Evolutionary conservation across 2,888 invertebrate species (phyloP).

Genomic region (Patella depressa): DNA sequence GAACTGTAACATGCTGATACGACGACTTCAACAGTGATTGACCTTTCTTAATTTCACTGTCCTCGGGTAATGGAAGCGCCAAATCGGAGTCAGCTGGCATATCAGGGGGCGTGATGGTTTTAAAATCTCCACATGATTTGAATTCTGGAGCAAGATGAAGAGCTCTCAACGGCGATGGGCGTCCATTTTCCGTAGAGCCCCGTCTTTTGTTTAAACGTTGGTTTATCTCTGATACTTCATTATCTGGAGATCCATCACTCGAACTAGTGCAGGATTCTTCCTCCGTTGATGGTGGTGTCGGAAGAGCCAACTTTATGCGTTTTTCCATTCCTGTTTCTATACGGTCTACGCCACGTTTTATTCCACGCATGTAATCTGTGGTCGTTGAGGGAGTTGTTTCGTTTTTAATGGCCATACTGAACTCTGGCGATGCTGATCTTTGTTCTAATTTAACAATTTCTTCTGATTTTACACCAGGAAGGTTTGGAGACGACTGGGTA

Average conservation of each 20-base stretch:
- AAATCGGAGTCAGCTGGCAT: conserved; percentile 20
- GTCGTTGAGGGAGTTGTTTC: conserved; percentile 34
- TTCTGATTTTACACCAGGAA: conserved; percentile 11
- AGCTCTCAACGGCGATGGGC: conserved; percentile 50
- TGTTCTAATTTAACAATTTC: conserved; percentile 14
- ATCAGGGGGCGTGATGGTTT: conserved; percentile 22
- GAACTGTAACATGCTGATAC: conserved; percentile 26
- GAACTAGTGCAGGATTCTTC: conserved; percentile 34
- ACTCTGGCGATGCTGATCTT: conserved; percentile 32
- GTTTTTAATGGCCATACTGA: conserved; percentile 32
- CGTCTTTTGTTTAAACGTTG: conserved; percentile 30
- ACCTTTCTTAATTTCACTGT: conserved; percentile 17
- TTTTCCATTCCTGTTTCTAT: conserved; percentile 43
- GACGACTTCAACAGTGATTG: conserved; percentile 14
- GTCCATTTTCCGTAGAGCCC: conserved; percentile 26
- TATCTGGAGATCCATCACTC: conserved; percentile 27
- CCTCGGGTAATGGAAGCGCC: conserved; percentile 26
- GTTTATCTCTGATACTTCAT: conserved; percentile 27
- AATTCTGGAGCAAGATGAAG: conserved; percentile 55
- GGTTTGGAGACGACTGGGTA: conserved; percentile 39
- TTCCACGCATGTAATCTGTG: conserved; percentile 25
- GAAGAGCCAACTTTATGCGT: conserved; percentile 48
- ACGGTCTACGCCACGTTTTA: conserved; percentile 32
- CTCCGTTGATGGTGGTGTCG: conserved; percentile 47
- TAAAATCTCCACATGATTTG: conserved; percentile 17